Conservation (phyloP, 2,888 invertebrate species). For the Sinodicranocentrus sp. region DNA sequence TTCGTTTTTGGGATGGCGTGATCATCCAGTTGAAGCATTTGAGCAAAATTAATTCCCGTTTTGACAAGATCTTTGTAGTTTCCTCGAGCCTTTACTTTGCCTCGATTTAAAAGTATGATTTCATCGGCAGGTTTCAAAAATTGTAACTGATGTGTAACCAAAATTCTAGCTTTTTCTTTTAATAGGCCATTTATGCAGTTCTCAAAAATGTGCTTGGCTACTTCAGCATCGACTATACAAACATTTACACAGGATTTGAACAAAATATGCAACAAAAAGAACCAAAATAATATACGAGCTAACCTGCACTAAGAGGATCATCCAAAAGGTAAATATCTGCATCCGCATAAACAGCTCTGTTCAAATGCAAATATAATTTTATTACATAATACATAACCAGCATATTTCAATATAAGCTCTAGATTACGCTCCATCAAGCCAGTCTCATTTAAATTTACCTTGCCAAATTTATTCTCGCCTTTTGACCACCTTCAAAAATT, state of each 20-base stretch:
- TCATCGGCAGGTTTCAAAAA: conserved; percentile 71
- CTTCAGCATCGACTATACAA: conserved; percentile 73
- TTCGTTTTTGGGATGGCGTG: neutral
- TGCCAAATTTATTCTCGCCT: conserved; percentile 80
- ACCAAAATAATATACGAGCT: neutral
- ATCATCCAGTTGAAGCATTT: conserved; percentile 80
- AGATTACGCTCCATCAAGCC: too few species aligned
- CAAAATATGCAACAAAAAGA: neutral
- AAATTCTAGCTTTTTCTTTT: conserved; percentile 62
- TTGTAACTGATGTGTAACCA: conserved; percentile 76
- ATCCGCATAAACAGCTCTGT: conserved; percentile 72
- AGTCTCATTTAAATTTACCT: conserved; percentile 57
- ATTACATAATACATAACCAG: too few species aligned
- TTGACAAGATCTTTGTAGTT: conserved; percentile 84
- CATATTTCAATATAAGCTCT: too few species aligned
- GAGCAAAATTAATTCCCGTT: conserved; percentile 88
- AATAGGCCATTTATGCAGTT: conserved; percentile 72
- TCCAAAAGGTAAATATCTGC: conserved; percentile 72
- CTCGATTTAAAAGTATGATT: conserved; percentile 69
- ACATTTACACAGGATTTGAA: neutral
- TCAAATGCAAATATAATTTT: conserved; percentile 3
- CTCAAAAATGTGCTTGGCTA: conserved; percentile 72
- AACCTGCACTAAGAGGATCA: conserved; percentile 62
- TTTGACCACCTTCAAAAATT: conserved; percentile 80
- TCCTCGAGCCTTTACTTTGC: conserved; percentile 65